Conservation (phyloP, 2,888 invertebrate genomes). For the Dryococelus australis region DNA sequence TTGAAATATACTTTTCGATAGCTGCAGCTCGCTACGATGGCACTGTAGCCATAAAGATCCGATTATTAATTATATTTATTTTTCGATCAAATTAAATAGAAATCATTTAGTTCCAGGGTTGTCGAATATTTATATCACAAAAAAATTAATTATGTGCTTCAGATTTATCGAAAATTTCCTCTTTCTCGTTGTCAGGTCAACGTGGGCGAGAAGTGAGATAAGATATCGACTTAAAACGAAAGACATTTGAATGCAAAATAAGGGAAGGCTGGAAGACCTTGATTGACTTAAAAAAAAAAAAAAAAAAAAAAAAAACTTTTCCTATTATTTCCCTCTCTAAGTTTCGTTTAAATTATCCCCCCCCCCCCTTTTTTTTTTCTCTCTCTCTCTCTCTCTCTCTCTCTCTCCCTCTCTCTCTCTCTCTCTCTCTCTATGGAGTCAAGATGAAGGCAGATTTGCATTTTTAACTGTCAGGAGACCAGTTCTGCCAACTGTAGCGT, state of each 20-base stretch:
- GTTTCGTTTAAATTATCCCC: conserved; percentile 8
- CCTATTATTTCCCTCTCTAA: background rate
- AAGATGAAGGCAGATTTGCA: background rate
- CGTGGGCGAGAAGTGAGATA: background rate
- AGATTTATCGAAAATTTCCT: background rate
- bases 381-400: too few relatives aligned
- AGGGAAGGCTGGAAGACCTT: background rate
- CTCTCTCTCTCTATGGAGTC: background rate
- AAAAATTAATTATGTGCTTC: background rate
- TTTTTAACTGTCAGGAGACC: conserved; percentile 1
- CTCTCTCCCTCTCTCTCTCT: too few relatives aligned
- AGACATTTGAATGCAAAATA: background rate
- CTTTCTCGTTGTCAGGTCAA: background rate
- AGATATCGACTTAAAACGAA: conserved; percentile 7
- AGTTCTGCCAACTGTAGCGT: background rate
- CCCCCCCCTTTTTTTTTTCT: too few relatives aligned
- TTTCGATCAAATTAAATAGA: too few relatives aligned
- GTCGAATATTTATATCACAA: background rate
- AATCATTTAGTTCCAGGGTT: too few relatives aligned
- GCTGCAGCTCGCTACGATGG: too few relatives aligned
- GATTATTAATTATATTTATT: too few relatives aligned
- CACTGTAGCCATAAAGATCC: too few relatives aligned
- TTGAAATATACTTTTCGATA: too few relatives aligned
- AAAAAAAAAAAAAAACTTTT: background rate
- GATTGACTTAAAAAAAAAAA: background rate